These are phyloP conservation scores for Danaus chrysippus DNA, from an alignment of 2,888 invertebrate species.

Conservation along the genomic window DNA sequence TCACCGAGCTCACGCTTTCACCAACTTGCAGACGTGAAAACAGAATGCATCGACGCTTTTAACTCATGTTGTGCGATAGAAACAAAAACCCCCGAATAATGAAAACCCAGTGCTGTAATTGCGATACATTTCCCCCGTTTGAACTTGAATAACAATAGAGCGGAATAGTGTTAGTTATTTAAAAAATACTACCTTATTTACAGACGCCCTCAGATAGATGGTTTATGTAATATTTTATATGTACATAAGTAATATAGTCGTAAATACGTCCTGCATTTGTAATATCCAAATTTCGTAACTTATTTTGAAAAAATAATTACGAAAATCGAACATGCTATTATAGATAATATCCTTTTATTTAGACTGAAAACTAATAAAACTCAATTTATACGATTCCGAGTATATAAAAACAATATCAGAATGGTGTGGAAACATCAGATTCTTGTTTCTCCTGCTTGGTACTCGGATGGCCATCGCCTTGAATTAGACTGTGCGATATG, in stretches of 20 bases:
- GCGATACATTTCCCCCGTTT: slow-evolving; percentile 23
- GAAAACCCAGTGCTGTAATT: slow-evolving; percentile 26
- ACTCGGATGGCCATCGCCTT: slow-evolving; percentile 49
- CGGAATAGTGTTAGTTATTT: slow-evolving; percentile 2
- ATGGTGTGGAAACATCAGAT: background rate
- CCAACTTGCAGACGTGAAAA: slow-evolving; percentile 70
- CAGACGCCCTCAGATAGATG: too few relatives aligned
- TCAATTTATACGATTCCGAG: too few relatives aligned
- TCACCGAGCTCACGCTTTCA: slow-evolving; percentile 64
- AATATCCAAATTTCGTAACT: too few relatives aligned
- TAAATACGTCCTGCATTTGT: too few relatives aligned
- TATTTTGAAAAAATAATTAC: too few relatives aligned
- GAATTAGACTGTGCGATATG: slow-evolving; percentile 65
- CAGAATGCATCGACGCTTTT: slow-evolving; percentile 64
- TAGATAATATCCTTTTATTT: too few relatives aligned
- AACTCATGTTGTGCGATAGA: slow-evolving; percentile 58
- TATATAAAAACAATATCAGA: too few relatives aligned
- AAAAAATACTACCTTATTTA: background rate
- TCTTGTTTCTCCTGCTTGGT: slow-evolving; percentile 14
- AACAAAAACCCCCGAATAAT: slow-evolving; percentile 49
- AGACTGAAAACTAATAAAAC: too few relatives aligned
- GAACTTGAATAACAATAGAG: slow-evolving; percentile 14
- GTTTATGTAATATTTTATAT: too few relatives aligned
- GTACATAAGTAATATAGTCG: too few relatives aligned
- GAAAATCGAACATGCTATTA: too few relatives aligned